Evolutionary conservation across 92 coral and sea anemone species (phyloP).

Genomic region (Phenganax subtilis): DNA sequence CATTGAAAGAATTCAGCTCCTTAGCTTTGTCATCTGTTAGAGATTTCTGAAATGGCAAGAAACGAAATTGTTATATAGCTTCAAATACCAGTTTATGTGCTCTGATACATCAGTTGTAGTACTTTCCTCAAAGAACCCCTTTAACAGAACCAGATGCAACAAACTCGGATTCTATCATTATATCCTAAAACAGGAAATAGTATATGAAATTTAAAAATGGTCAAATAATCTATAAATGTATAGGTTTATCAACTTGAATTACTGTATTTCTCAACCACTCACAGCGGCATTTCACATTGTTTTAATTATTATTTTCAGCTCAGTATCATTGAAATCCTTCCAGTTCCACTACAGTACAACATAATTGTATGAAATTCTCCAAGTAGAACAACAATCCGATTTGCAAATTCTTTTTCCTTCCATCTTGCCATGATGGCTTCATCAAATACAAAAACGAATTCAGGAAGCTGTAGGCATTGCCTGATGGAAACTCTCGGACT

Average conservation of each 20-base stretch:
- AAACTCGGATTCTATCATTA: slow-evolving; percentile 7
- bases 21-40: not conserved
- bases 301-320: not conserved
- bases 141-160: slow-evolving; percentile 19
- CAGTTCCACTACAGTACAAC: slow-evolving; percentile 30
- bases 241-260: no score
- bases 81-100: slow-evolving; percentile 1
- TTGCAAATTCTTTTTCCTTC: slow-evolving; percentile 44
- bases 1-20: not conserved
- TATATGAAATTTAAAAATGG: not conserved
- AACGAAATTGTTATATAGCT: slow-evolving; percentile 20
- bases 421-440: slow-evolving; percentile 38
- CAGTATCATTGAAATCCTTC: slow-evolving; percentile 49
- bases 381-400: slow-evolving; percentile 41
- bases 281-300: not conserved
- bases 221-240: no score
- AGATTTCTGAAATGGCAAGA: slow-evolving; percentile 1
- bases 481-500: slow-evolving; percentile 47
- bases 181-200: slow-evolving; percentile 1
- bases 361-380: slow-evolving; percentile 48
- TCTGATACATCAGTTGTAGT: slow-evolving; percentile 18
- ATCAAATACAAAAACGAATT: slow-evolving; percentile 51
- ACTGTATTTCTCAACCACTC: no score
- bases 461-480: slow-evolving; percentile 40
- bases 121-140: slow-evolving; percentile 23